A percentile compares a stretch with the other conserved stretches of the same genome.
Evolutionary conservation across 92 coral and sea anemone genomes (phyloP).

Genomic region (Anthopleura xanthogrammica): DNA sequence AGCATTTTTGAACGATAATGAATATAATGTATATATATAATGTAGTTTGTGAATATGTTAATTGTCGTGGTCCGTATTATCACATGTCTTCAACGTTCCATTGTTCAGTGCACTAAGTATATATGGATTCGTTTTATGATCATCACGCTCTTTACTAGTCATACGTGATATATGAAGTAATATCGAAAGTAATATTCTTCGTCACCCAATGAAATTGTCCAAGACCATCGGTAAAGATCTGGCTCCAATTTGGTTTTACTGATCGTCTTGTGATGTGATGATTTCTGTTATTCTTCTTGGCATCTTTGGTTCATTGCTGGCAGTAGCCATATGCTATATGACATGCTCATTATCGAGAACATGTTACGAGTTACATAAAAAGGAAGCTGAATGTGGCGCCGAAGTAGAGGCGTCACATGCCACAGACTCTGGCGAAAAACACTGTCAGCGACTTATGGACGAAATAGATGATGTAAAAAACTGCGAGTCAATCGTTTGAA

Average conservation of each 20-base stretch:
- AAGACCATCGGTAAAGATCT: background rate
- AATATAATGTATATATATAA: too few species aligned
- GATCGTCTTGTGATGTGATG: slow-evolving; percentile 13
- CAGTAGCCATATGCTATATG: slow-evolving; percentile 32
- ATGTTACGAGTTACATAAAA: slow-evolving; percentile 39
- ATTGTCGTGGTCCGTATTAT: too few species aligned
- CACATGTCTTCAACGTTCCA: too few species aligned
- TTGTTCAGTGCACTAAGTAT: too few species aligned
- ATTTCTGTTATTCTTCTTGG: slow-evolving; percentile 37
- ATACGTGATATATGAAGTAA: too few species aligned
- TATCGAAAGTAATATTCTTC: background rate
- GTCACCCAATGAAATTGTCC: background rate
- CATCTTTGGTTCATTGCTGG: slow-evolving; percentile 42
- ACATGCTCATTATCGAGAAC: slow-evolving; percentile 30
- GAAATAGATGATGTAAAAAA: background rate
- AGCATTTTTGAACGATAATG: too few species aligned
- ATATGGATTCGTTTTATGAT: too few species aligned
- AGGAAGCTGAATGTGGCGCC: slow-evolving; percentile 3
- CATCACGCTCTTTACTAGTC: too few species aligned
- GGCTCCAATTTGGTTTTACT: background rate
- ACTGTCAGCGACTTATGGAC: slow-evolving; percentile 29
- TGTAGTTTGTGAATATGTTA: too few species aligned
- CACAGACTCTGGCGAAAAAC: slow-evolving; percentile 35
- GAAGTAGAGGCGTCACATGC: background rate
- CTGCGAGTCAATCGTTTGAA: slow-evolving; percentile 26